Evolutionary conservation across 2,888 invertebrate genomes (phyloP), one percentile per base, ranked within the genome.

Genomic region (Leptopilina drosophilae): DNA sequence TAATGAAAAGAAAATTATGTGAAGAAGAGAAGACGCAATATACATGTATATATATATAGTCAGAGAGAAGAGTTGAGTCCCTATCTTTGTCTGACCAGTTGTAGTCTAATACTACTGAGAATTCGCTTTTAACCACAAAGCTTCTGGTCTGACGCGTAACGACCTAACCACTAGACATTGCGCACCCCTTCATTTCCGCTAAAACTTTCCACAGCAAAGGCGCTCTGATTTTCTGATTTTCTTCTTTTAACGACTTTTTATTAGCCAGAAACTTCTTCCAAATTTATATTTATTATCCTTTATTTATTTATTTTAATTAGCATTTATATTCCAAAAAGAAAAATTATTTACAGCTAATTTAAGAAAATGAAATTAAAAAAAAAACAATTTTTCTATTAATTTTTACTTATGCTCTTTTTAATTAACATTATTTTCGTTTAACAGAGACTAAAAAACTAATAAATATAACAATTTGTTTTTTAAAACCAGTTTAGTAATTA

Each of bases 121-220:
- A 62, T 77, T 56, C 26, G 66, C 42, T 59, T 80, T 67, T 78
- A 76, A 53, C 80, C 76, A 65, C 77, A 76, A 82, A 78, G 59
- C 65, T 77, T 65, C 76, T 40, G 78, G 79, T 69, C 82, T 77
- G 73, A 69, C 76, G 53, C 75, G 65, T 78, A 80, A 82, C 82
- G 80, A 69, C 75, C 69, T 76, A 62, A 78, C 66, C 26, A 79
- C 77, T 75, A 46, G 53, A 46, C 42, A 20, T 62, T 20, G 42
- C 56, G 33, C 66, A 77, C 56, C 46, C 53, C 64, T 75, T 59
- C 78, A 75, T 12, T 62, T 49, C 42, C 62, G 73, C 59, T 40
- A 11, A 78, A 59, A 78, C 46, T 53, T 78, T 67, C 67, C 26
- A 66, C 42, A 56, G 66, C 66, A 42, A 20, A 62, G 46, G 26